These are phyloP conservation scores for Bhutanitis thaidina DNA, from an alignment of 2,888 invertebrate species.

Conservation along the genomic window DNA sequence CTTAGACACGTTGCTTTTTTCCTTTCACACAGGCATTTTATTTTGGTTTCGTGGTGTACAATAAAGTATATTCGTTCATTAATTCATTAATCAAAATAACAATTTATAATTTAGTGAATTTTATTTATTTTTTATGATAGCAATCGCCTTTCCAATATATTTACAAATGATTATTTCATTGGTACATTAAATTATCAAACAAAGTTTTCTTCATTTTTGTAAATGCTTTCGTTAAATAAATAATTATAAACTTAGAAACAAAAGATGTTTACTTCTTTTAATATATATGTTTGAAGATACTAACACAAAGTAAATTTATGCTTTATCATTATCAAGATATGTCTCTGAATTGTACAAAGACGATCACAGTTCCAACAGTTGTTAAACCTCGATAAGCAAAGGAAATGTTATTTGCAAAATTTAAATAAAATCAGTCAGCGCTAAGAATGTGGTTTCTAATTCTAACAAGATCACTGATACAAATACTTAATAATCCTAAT, in stretches of 20 bases:
- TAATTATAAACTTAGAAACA: slow-evolving; percentile 40
- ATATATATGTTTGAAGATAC: too few relatives aligned
- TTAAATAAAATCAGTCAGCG: slow-evolving; percentile 2
- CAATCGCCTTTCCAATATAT: too few relatives aligned
- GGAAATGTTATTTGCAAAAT: not conserved
- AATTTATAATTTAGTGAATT: not conserved
- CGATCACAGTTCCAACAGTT: slow-evolving; percentile 7
- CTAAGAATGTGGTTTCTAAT: not conserved
- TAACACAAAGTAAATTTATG: too few relatives aligned
- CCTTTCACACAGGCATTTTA: too few relatives aligned
- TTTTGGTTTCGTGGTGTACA: too few relatives aligned
- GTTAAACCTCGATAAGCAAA: not conserved
- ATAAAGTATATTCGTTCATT: too few relatives aligned
- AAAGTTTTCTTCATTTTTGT: not conserved
- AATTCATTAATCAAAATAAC: too few relatives aligned
- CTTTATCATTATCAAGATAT: too few relatives aligned
- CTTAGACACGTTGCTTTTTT: too few relatives aligned
- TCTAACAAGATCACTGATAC: slow-evolving; percentile 6
- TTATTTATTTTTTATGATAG: not conserved
- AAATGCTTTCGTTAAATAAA: slow-evolving; percentile 37
- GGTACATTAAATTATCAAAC: slow-evolving; percentile 7
- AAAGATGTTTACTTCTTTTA: too few relatives aligned
- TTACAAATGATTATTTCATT: not conserved
- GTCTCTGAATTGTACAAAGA: not conserved
- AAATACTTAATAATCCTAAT: not conserved